A percentile compares a stretch with the other conserved stretches of the same genome.
phyloP scores from a whole-genome alignment of 2,797 vertebrate species.

The Schizopygopsis malacanthus region DNA sequence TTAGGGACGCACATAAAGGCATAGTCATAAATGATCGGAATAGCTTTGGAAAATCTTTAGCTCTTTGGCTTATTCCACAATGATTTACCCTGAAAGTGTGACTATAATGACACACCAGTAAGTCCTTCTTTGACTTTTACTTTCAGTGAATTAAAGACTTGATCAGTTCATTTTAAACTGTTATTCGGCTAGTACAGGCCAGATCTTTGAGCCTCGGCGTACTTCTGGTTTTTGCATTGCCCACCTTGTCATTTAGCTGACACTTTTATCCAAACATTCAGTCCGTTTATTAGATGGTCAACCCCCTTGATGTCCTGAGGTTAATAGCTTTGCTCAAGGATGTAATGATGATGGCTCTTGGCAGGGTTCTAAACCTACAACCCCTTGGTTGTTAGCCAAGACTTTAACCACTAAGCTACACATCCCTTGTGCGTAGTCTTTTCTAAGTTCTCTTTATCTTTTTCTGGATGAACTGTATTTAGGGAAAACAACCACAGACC shows the following conservation, averaged over 20 bases:
- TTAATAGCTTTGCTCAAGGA: conserved; percentile 35
- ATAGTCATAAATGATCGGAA: conserved; percentile 33
- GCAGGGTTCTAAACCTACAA: conserved; percentile 18
- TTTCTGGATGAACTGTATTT: not conserved
- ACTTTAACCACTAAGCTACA: conserved; percentile 17
- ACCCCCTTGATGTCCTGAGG: not conserved
- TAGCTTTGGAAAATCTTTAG: conserved; percentile 16
- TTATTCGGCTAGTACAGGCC: not conserved
- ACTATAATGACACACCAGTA: conserved; percentile 19
- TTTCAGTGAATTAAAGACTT: conserved; percentile 21
- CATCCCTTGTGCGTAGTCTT: not conserved
- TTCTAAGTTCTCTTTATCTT: not conserved
- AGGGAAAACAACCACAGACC: not conserved
- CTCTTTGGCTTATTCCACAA: conserved; percentile 4
- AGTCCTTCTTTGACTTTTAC: conserved; percentile 11
- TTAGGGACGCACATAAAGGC: conserved; percentile 12
- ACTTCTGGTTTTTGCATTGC: not conserved
- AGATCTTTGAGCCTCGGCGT: not conserved
- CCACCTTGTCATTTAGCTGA: conserved; percentile 2
- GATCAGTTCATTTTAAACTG: not conserved
- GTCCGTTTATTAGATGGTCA: conserved; percentile 1
- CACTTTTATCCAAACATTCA: conserved; percentile 22
- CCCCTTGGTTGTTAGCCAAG: conserved; percentile 26
- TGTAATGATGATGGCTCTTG: conserved; percentile 3
- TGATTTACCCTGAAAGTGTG: conserved; percentile 25